Base-by-base conservation (phyloP, 2,797 vertebrate species). In the Fratercula arctica region DNA sequence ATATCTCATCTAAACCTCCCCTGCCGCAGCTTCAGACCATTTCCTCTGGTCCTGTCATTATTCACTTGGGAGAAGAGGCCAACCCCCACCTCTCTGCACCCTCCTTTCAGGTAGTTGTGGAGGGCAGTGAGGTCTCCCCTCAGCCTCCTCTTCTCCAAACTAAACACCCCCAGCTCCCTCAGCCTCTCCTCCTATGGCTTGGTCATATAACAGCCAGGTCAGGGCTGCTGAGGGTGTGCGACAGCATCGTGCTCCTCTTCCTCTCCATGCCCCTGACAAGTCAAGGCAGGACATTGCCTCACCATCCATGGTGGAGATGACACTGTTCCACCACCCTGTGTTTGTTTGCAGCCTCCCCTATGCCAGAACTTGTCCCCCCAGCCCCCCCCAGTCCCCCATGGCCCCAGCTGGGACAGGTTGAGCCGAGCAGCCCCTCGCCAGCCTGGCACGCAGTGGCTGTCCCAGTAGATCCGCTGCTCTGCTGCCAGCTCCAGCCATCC, bases 291-390 rank as follows among this genome's bases (percentile, higher is more conserved):
- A 41, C 29, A 26, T n/a, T 4, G 29, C 33, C 43, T 61, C 11
- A 0, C 48, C 6, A 1, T 33, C 73, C 50, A 11, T 6, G 2
- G 43, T 7, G 3, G 72, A 50, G 67, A 41, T 77, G 87, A 10
- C 26, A 37, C 5, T 0, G 3, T 20, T 54, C 20, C 26, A 20
- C 8, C 5, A 2, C n/a, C 51, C 13, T 3, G 3, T 3, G 6
- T 14, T 9, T 35, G 13, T 46, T 31, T 26, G 43, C 85, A 85
- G 19, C 9, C 37, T 25, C 28, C 43, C 19, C 28, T 16, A 24
- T 9, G 5, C 21, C 84, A 39, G 39, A 6, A 41, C 41, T 41
- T 41, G 12, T 14, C 41, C 39, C 41, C 41, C 7, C 9, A 19
- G 28, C 3, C 13, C 16, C 31, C 31, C 33, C 37, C 14, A 3